Base-by-base conservation (phyloP, 92 coral and sea anemone genomes). In the Umimayanthus kanabou region DNA sequence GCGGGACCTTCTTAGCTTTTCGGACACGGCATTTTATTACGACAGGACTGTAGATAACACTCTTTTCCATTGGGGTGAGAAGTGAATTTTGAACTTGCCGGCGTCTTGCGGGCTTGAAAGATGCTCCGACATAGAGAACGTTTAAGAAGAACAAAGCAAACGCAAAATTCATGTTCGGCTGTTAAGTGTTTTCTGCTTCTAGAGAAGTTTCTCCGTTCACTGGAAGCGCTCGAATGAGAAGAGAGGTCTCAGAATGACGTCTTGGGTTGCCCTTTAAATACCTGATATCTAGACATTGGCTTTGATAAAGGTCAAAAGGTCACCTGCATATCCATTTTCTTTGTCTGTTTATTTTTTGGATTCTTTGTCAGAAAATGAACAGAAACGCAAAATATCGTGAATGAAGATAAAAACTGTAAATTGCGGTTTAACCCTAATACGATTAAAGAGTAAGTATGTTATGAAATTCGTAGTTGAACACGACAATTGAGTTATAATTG, bases 1-100 rank as follows among this genome's bases (percentile, higher is more conserved):
- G 87, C 5, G 25, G 78, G 15, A 71, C 58, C 76, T 6, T 83
- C 55, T 26, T 70, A 26, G 87, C 87, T 45, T 83, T 47, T 25
- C 87, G 65, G 14, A 83, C 79, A 69, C 47, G 67, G 40, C 87
- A 83, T 33, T 71, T 83, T 10, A 83, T 70, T 18, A 83, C 87
- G 14, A 83, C 40, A 1, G 87, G 87, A 18, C 78, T 70, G 26
- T 83, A 83, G 18, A 83, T 83, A 22, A 83, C 67, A 11, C 78
- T 83, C 7, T 47, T 83, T 83, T 83, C 87, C 76, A 83, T 6
- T 45, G 77, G 78, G 26, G 65, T 40, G 61, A 83, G 66, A 9
- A 67, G 76, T 50, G 39, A 83, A 71, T 40, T 69, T 83, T 71
- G 87, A 40, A 47, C 39, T 83, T 83, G 87, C 29, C 78, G 18